Percentiles rank a stretch among this genome's conserved stretches.
Conservation (phyloP, 2,888 invertebrate genomes). For the Furcula furcula region DNA sequence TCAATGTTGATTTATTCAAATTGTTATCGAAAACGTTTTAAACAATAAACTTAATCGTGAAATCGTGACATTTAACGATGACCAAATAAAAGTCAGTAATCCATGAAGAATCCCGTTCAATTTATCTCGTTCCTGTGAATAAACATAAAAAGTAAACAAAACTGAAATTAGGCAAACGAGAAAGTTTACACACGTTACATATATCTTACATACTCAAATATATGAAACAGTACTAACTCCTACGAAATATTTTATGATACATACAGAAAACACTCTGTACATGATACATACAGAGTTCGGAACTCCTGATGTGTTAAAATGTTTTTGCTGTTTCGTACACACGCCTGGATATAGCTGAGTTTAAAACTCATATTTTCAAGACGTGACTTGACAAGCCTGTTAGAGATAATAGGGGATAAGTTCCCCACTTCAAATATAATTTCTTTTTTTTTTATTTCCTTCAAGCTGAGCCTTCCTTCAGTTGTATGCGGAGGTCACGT, state of each 20-base stretch:
- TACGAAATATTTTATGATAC: conserved; percentile 1
- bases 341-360: conserved; percentile 6
- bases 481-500: conserved; percentile 44
- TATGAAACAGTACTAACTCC: neutral
- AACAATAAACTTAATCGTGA: too few relatives aligned
- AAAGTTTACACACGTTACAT: conserved; percentile 6
- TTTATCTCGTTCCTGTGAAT: conserved; percentile 4
- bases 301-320: conserved; percentile 5
- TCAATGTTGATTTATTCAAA: too few relatives aligned
- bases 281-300: neutral
- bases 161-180: conserved; percentile 6
- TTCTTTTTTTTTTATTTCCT: conserved; percentile 43
- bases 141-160: conserved; percentile 4
- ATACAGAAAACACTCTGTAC: too few relatives aligned
- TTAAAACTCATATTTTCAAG: conserved; percentile 27
- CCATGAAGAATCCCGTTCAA: neutral
- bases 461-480: conserved; percentile 35
- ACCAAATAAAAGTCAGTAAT: neutral
- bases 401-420: conserved; percentile 37
- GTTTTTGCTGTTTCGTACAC: conserved; percentile 7
- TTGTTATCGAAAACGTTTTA: too few relatives aligned
- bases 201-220: neutral
- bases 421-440: conserved; percentile 29
- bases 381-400: conserved; percentile 38
- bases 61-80: too few relatives aligned